Evolutionary conservation across 2,113 vertebrate species (phyloP), one percentile per base, ranked within the genome.

Genomic region (Scophthalmus maximus): DNA sequence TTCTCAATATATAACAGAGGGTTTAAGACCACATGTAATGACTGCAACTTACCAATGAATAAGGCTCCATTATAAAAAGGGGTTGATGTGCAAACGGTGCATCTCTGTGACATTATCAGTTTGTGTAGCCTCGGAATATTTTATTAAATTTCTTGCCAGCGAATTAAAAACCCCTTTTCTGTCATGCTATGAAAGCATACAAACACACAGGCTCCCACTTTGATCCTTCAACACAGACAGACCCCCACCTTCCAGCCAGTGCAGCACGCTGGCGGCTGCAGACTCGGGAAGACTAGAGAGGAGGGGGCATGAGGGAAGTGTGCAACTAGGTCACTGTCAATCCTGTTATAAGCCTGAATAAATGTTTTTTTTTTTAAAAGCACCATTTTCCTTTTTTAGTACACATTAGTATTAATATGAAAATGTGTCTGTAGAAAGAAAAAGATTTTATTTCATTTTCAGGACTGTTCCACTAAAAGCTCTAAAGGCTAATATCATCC

Each of bases 311-410:
- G 70, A 76, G 69, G 78, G 78, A 89, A 73, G 77, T 85, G 55
- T 86, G 72, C 83, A 92, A 88, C 73, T 92, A 91, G 91, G 89
- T 92, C 91, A 93, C 65, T 83, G 71, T 84, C 86, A 85, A 89
- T 84, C 81, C 82, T 63, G 64, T 71, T 81, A 76, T 72, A 81
- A 81, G 74, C 71, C 56, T 78, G 53, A 83, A 80, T 75, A 74
- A 56, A 87, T 75, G 53, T n/a, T n/a, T n/a, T n/a, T n/a, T n/a
- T n/a, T n/a, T n/a, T n/a, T n/a, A n/a, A n/a, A 18, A 42, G 8
- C 23, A 67, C 6, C 0, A 32, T 58, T 58, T 62, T 52, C 30
- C 1, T 11, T 34, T 72, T 73, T 64, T 70, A 9, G 8, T 9
- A 15, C 27, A 52, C 8, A 47, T 73, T 58, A 47, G 38, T 6